phyloP scores from a whole-genome alignment of 2,797 vertebrate species.

The Botia kubotai region DNA sequence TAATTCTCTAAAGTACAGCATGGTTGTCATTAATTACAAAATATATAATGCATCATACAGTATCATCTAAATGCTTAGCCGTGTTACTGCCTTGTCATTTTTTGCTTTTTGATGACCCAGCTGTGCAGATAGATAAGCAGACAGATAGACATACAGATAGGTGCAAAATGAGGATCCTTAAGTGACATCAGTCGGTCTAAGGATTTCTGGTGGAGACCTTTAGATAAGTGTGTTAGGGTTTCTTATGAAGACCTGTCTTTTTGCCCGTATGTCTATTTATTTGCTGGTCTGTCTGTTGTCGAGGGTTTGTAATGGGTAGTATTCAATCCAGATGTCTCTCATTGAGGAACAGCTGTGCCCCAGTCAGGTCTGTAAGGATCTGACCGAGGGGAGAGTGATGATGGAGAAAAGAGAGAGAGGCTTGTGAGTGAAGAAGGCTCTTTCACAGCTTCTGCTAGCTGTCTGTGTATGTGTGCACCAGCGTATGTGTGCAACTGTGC shows the following conservation, averaged over 20 bases:
- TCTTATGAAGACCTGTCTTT: constrained; percentile 1
- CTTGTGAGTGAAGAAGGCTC: constrained; percentile 43
- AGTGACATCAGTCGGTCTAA: neutral
- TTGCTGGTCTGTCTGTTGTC: constrained; percentile 12
- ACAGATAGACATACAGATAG: neutral
- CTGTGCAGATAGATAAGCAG: neutral
- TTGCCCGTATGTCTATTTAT: neutral
- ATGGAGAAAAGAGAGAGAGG: constrained; percentile 39
- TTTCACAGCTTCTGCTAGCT: constrained; percentile 43
- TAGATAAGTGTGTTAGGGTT: neutral
- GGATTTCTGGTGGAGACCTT: neutral
- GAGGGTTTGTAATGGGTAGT: constrained; percentile 35
- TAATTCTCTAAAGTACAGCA: no score
- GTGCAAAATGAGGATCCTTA: neutral
- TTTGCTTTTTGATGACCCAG: neutral
- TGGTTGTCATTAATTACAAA: neutral
- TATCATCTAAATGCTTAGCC: neutral
- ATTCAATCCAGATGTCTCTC: constrained; percentile 52
- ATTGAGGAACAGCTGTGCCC: constrained; percentile 51
- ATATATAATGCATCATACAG: neutral
- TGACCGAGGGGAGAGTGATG: constrained; percentile 33
- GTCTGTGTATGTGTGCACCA: constrained; percentile 42
- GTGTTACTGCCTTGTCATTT: neutral
- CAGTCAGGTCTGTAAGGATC: constrained; percentile 36
- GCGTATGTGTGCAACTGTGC: constrained; percentile 44